phyloP scores from a whole-genome alignment of 1,140 invertebrate genomes.

The Ditylenchus dipsaci region DNA sequence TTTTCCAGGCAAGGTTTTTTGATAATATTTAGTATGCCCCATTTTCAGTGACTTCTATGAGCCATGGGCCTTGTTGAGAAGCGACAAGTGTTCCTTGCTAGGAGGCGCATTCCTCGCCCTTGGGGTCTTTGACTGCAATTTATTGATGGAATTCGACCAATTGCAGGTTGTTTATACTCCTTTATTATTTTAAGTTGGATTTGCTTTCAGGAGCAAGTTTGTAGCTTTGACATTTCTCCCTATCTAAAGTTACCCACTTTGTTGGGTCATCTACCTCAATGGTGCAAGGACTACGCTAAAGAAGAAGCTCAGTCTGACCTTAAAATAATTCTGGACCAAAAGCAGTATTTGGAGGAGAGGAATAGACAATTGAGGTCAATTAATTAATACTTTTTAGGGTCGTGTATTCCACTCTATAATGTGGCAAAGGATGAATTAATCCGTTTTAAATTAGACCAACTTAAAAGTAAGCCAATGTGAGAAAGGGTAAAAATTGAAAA shows the following conservation, averaged over 20 bases:
- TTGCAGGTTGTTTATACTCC: constrained; percentile 74
- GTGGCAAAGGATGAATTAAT: constrained; percentile 20
- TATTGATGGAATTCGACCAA: constrained; percentile 96
- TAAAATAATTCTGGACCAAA: constrained; percentile 91
- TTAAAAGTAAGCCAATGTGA: too few species aligned
- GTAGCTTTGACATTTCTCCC: constrained; percentile 33
- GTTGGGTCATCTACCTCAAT: constrained; percentile 42
- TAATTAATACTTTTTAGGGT: too few species aligned
- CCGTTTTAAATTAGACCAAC: too few species aligned
- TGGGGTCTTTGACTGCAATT: constrained; percentile 97
- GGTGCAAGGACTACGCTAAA: constrained; percentile 27
- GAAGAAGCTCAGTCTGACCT: constrained; percentile 63
- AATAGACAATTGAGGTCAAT: constrained; percentile 95
- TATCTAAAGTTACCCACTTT: constrained; percentile 46
- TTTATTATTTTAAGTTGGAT: too few species aligned
- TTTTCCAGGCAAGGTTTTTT: background rate
- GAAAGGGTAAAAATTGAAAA: too few species aligned
- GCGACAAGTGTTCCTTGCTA: constrained; percentile 87
- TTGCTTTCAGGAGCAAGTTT: constrained; percentile 47
- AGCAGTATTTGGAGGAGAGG: constrained; percentile 96
- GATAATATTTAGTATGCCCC: background rate
- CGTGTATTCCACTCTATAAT: constrained; percentile 14
- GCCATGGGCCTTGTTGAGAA: constrained; percentile 78
- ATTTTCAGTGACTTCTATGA: constrained; percentile 70
- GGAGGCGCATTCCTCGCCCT: constrained; percentile 87